Evolutionary conservation across 2,797 vertebrate species (phyloP).

Genomic region (Spinibarbus caldwelli): DNA sequence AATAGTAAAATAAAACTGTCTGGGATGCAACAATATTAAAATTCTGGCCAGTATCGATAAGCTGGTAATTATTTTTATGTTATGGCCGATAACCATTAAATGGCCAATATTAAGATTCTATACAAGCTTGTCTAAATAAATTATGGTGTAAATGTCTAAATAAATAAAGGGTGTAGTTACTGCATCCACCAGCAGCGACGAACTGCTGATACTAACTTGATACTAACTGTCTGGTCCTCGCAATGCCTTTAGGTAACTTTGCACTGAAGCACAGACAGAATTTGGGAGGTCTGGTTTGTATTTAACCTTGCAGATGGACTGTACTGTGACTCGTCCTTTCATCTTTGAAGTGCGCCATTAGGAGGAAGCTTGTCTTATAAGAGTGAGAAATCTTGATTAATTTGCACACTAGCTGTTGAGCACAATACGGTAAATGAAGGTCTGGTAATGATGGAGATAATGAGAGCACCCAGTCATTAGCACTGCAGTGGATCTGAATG

Average conservation of each 20-base stretch:
- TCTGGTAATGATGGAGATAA: conserved; percentile 69
- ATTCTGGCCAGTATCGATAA: background rate
- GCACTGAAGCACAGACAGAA: background rate
- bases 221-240: background rate
- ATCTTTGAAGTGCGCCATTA: conserved; percentile 41
- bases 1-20: background rate
- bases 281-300: conserved; percentile 14
- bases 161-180: background rate
- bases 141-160: background rate
- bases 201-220: background rate
- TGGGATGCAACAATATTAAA: background rate
- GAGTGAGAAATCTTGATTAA: conserved; percentile 52
- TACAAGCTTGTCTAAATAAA: background rate
- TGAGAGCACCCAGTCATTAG: conserved; percentile 66
- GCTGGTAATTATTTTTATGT: background rate
- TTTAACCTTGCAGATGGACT: conserved; percentile 36
- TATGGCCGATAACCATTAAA: background rate
- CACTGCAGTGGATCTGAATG: conserved; percentile 55
- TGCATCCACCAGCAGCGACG: background rate
- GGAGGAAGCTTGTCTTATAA: conserved; percentile 32
- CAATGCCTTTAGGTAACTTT: conserved; percentile 1
- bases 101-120: background rate
- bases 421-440: conserved; percentile 51
- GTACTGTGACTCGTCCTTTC: background rate
- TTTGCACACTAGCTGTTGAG: conserved; percentile 35